These are phyloP conservation scores for Lepilemur septentrionalis DNA, from an alignment of 2,797 vertebrate species.

Conservation along the genomic window DNA sequence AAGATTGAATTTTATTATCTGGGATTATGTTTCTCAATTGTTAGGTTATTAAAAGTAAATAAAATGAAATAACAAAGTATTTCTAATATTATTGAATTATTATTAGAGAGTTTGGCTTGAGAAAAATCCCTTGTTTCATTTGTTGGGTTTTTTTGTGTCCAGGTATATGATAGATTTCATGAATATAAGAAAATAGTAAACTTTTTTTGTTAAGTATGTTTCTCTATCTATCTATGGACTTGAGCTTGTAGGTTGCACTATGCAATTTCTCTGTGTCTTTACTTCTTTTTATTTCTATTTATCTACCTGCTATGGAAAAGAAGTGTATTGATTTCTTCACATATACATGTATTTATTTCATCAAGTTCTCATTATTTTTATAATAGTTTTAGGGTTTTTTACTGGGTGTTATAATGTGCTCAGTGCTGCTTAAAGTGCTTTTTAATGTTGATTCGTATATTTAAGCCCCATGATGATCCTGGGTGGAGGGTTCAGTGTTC, in stretches of 20 bases:
- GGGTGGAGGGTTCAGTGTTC: neutral
- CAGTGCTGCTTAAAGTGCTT: neutral
- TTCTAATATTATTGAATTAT: conserved; percentile 16
- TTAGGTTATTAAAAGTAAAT: conserved; percentile 21
- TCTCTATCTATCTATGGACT: neutral
- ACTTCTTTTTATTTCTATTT: conserved; percentile 54
- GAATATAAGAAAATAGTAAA: conserved; percentile 15
- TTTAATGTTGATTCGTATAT: neutral
- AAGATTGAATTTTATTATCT: neutral
- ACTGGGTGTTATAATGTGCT: neutral
- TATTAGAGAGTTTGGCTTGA: neutral
- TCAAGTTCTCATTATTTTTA: conserved; percentile 23
- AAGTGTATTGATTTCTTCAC: conserved; percentile 40
- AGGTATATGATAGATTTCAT: neutral
- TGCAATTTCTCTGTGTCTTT: neutral
- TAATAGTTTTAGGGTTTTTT: neutral
- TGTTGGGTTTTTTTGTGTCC: neutral
- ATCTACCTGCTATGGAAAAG: conserved; percentile 26
- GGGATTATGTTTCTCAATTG: neutral
- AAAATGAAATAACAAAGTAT: neutral
- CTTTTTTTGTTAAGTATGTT: conserved; percentile 17
- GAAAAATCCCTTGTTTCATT: conserved; percentile 4
- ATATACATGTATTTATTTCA: conserved; percentile 7
- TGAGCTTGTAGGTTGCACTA: neutral
- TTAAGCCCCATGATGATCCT: neutral